Evolutionary conservation across 2,888 invertebrate genomes (phyloP).

Genomic region (Tryphoninae sp.): DNA sequence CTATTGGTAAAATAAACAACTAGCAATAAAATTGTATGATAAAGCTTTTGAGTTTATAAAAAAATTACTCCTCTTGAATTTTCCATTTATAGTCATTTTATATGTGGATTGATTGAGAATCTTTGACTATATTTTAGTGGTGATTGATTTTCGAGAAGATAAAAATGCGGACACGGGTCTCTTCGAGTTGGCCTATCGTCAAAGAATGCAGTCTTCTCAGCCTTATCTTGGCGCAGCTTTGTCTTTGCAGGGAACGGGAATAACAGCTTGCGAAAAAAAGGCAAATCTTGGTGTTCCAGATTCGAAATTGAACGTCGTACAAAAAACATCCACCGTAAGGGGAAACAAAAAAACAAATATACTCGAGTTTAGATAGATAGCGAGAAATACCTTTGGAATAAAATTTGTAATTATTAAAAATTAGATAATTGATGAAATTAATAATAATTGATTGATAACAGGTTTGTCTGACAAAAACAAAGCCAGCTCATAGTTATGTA

Average conservation of each 20-base stretch:
- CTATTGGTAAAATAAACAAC: too few species aligned
- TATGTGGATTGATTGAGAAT: conserved; percentile 22
- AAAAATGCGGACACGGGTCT: conserved; percentile 90
- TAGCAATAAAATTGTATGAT: too few species aligned
- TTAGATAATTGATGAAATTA: conserved; percentile 23
- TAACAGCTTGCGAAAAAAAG: conserved; percentile 81
- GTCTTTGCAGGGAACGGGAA: conserved; percentile 86
- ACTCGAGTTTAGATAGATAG: too few species aligned
- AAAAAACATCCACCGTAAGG: conserved; percentile 72
- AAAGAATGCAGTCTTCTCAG: conserved; percentile 89
- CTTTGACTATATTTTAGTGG: conserved; percentile 84
- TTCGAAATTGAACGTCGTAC: conserved; percentile 76
- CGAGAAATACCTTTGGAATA: conserved; percentile 1
- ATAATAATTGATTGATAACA: conserved; percentile 58
- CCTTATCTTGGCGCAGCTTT: conserved; percentile 90
- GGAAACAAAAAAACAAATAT: background rate
- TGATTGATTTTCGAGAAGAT: conserved; percentile 88
- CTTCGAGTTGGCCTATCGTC: conserved; percentile 91
- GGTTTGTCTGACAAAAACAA: conserved; percentile 74
- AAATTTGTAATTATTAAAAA: conserved; percentile 43
- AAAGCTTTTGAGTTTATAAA: too few species aligned
- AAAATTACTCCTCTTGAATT: too few species aligned
- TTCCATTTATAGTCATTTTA: background rate
- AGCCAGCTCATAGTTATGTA: conserved; percentile 81
- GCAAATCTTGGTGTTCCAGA: conserved; percentile 80